Conservation (phyloP, 2,797 vertebrate species). For the Schizothorax lantsangensis region DNA sequence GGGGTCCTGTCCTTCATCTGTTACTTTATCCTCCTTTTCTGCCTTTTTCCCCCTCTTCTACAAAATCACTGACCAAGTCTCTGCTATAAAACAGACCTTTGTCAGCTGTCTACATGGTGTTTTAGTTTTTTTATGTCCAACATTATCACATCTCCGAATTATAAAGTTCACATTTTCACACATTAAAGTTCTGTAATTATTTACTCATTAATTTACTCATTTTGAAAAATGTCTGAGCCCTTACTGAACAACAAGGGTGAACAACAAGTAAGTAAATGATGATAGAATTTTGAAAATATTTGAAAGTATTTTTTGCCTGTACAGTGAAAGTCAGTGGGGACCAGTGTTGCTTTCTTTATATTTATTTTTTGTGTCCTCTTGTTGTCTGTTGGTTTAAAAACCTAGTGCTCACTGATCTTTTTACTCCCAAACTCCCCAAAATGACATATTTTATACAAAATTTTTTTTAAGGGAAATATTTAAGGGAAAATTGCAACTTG, state of each 20-base stretch:
- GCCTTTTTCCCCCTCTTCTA: not conserved
- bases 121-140: not conserved
- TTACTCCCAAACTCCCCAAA: too few species aligned
- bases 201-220: not conserved
- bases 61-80: slow-evolving; percentile 2
- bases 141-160: not conserved
- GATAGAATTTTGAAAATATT: not conserved
- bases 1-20: slow-evolving; percentile 51
- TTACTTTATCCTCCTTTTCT: not conserved
- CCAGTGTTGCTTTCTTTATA: not conserved
- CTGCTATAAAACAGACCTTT: slow-evolving; percentile 3
- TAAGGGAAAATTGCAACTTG: too few species aligned
- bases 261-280: not conserved
- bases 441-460: too few species aligned
- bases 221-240: not conserved
- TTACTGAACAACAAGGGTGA: not conserved
- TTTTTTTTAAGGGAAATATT: not conserved
- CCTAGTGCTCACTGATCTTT: too few species aligned
- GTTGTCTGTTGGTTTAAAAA: not conserved
- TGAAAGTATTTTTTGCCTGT: not conserved
- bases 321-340: not conserved
- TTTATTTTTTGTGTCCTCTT: not conserved
- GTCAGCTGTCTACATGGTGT: not conserved
- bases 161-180: not conserved
- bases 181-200: not conserved